Percentiles rank a stretch among this genome's conserved stretches.
Evolutionary conservation across 2,797 vertebrate species (phyloP).

Genomic region (Sparidentex hasta): DNA sequence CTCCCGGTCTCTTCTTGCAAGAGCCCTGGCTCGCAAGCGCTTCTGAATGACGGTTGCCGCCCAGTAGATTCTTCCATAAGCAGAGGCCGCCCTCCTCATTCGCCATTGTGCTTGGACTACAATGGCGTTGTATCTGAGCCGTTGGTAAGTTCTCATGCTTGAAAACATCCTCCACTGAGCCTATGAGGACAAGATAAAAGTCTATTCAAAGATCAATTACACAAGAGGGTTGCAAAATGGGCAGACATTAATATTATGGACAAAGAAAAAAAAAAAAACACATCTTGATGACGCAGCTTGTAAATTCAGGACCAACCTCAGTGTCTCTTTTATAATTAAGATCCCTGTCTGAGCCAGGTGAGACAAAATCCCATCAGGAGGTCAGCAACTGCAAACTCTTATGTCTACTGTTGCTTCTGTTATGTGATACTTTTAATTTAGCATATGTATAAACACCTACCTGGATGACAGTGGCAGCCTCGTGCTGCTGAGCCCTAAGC

Average conservation of each 20-base stretch:
- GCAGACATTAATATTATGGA: neutral
- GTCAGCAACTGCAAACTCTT: neutral
- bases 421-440: neutral
- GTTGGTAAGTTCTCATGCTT: slow-evolving; percentile 79
- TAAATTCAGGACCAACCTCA: neutral
- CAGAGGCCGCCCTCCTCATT: slow-evolving; percentile 81
- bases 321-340: neutral
- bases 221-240: neutral
- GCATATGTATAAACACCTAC: slow-evolving; percentile 70
- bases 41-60: slow-evolving; percentile 87
- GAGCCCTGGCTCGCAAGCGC: slow-evolving; percentile 71
- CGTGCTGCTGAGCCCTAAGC: slow-evolving; percentile 72
- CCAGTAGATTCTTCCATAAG: slow-evolving; percentile 78
- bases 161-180: slow-evolving; percentile 87
- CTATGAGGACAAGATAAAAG: slow-evolving; percentile 72
- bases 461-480: slow-evolving; percentile 90
- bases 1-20: slow-evolving; percentile 74
- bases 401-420: neutral
- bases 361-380: neutral
- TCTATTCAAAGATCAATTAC: slow-evolving; percentile 17
- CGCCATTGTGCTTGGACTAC: slow-evolving; percentile 89
- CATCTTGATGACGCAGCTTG: neutral
- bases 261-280: neutral
- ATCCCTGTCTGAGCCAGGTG: neutral
- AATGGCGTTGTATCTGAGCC: slow-evolving; percentile 79